These are phyloP conservation scores for Leptodirus hochenwartii DNA, from an alignment of 2,888 invertebrate species.

Conservation along the genomic window DNA sequence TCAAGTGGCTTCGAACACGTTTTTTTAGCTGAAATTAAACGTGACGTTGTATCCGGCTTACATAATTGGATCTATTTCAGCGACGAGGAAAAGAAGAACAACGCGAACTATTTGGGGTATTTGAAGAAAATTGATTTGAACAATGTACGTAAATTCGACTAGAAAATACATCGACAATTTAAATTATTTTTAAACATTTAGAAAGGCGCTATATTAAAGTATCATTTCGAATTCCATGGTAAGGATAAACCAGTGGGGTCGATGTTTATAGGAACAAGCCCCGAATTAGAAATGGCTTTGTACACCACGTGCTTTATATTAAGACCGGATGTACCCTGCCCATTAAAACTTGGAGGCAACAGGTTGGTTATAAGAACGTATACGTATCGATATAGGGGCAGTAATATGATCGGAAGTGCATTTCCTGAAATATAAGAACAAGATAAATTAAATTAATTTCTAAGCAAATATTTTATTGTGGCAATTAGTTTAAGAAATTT, in stretches of 20 bases:
- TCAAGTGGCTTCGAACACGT: slow-evolving; percentile 89
- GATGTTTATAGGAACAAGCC: slow-evolving; percentile 72
- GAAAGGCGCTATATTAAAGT: slow-evolving; percentile 61
- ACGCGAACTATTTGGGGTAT: slow-evolving; percentile 64
- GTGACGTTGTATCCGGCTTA: slow-evolving; percentile 59
- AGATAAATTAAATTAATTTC: background rate
- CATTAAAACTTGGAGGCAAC: slow-evolving; percentile 50
- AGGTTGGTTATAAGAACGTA: slow-evolving; percentile 56
- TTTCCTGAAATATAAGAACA: slow-evolving; percentile 51
- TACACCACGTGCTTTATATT: slow-evolving; percentile 75
- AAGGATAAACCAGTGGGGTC: slow-evolving; percentile 59
- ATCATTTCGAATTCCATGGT: slow-evolving; percentile 51
- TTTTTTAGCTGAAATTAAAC: slow-evolving; percentile 73
- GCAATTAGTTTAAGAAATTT: too few relatives aligned
- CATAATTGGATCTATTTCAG: slow-evolving; percentile 86
- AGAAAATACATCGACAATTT: background rate
- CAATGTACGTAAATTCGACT: slow-evolving; percentile 37
- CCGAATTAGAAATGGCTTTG: slow-evolving; percentile 78
- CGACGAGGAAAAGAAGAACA: slow-evolving; percentile 51
- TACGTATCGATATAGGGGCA: slow-evolving; percentile 55
- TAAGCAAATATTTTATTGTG: too few relatives aligned
- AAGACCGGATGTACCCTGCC: slow-evolving; percentile 55
- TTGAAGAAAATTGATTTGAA: slow-evolving; percentile 50
- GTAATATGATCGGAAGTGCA: slow-evolving; percentile 63
- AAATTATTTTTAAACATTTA: slow-evolving; percentile 26